These are phyloP conservation scores for Coturnix japonica DNA, from an alignment of 2,113 vertebrate species.

Conservation along the genomic window DNA sequence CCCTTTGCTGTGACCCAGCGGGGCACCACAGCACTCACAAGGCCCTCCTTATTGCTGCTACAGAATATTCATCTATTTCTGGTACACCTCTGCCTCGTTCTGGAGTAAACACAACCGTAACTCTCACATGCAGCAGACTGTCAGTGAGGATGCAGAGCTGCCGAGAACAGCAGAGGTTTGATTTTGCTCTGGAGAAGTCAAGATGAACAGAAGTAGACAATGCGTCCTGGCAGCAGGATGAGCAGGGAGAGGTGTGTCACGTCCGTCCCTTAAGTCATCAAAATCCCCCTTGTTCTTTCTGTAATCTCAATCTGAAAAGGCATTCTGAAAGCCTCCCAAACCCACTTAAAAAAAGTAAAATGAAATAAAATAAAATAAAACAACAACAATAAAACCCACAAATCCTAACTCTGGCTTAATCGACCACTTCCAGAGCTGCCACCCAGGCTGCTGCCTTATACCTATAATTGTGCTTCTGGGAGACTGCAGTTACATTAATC, in stretches of 20 bases:
- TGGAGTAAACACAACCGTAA: not conserved
- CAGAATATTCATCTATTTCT: not conserved
- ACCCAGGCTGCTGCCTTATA: not conserved
- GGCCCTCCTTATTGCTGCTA: not conserved
- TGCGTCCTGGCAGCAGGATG: not conserved
- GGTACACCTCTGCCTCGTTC: not conserved
- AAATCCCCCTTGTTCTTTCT: not conserved
- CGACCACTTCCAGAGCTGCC: not conserved
- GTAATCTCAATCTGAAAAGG: not conserved
- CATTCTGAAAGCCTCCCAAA: not conserved
- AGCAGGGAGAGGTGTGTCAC: not conserved
- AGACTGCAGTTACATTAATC: slow-evolving; percentile 58
- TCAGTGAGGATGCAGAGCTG: not conserved
- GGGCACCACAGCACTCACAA: not conserved
- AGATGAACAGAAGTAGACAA: not conserved
- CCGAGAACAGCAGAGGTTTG: slow-evolving; percentile 5
- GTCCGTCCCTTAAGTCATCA: not conserved
- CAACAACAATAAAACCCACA: not conserved
- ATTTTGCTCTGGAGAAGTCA: slow-evolving; percentile 7
- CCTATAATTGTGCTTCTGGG: slow-evolving; percentile 26
- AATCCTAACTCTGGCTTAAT: slow-evolving; percentile 4
- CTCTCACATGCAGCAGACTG: not conserved
- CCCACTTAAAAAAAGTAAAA: rapidly evolving
- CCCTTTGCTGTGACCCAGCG: not conserved
- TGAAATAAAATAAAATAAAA: not conserved